Conservation (phyloP, 2,888 invertebrate genomes). For the Lithophane semibrunnea region DNA sequence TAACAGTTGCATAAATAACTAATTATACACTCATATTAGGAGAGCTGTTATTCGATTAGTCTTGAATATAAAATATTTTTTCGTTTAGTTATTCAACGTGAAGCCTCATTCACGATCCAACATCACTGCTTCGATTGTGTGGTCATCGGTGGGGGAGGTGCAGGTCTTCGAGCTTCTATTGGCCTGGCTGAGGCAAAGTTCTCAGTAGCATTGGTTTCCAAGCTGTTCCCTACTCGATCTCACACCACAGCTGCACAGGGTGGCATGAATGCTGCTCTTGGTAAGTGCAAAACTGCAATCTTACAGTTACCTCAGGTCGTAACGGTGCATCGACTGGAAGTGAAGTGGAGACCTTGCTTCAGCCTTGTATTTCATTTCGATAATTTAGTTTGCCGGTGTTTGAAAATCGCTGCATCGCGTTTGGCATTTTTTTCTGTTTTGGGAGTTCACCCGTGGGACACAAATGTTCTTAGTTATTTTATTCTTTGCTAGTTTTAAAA, state of each 20-base stretch:
- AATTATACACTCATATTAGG: too few species aligned
- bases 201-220: constrained; percentile 98
- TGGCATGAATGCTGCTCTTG: constrained; percentile 99
- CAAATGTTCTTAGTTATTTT: neutral
- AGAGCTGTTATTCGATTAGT: neutral
- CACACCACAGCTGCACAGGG: constrained; percentile 99
- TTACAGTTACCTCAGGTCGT: too few species aligned
- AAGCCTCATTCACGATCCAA: constrained; percentile 93
- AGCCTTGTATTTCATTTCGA: neutral
- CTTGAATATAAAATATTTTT: neutral
- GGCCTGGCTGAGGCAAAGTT: constrained; percentile 98
- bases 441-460: neutral
- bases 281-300: constrained; percentile 75
- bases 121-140: constrained; percentile 98
- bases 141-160: constrained; percentile 98
- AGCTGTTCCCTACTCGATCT: constrained; percentile 98
- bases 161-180: constrained; percentile 98
- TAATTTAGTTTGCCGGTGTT: neutral
- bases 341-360: neutral
- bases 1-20: too few species aligned
- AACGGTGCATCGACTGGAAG: neutral
- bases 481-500: neutral
- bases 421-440: neutral
- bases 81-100: constrained; percentile 58
- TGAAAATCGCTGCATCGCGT: neutral